Percentiles rank a stretch among this genome's conserved stretches.
Conservation (phyloP, 2,888 invertebrate species). For the Eupithecia tripunctaria region DNA sequence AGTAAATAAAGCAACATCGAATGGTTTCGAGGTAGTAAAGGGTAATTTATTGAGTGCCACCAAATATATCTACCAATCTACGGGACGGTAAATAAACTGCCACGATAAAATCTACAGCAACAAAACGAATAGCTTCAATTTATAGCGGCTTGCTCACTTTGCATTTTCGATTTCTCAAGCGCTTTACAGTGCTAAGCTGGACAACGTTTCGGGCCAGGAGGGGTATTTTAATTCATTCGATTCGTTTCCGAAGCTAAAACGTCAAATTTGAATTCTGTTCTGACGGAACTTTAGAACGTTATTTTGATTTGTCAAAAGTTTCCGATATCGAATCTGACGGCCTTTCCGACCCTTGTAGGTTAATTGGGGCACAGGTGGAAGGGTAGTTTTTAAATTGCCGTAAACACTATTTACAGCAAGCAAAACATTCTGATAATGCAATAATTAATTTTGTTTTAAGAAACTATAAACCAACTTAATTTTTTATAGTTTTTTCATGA, state of each 20-base stretch:
- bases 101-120: conserved; percentile 19
- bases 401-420: neutral
- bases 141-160: conserved; percentile 1
- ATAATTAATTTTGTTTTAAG: too few species aligned
- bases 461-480: too few species aligned
- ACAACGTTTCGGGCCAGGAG: neutral
- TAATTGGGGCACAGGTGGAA: neutral
- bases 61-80: conserved; percentile 27
- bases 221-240: too few species aligned
- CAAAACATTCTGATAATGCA: neutral
- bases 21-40: conserved; percentile 19
- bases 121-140: conserved; percentile 6
- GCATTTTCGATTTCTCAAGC: neutral
- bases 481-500: too few species aligned
- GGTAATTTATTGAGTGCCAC: conserved; percentile 35
- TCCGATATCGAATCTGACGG: too few species aligned
- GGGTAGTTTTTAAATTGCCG: neutral
- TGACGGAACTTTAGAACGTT: neutral
- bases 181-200: neutral
- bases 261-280: too few species aligned
- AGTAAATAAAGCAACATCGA: conserved; percentile 35
- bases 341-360: too few species aligned
- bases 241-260: too few species aligned
- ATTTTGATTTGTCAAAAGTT: neutral
- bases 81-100: conserved; percentile 18